phyloP scores from a whole-genome alignment of 2,888 invertebrate genomes.

The Leptura quadrifasciata region DNA sequence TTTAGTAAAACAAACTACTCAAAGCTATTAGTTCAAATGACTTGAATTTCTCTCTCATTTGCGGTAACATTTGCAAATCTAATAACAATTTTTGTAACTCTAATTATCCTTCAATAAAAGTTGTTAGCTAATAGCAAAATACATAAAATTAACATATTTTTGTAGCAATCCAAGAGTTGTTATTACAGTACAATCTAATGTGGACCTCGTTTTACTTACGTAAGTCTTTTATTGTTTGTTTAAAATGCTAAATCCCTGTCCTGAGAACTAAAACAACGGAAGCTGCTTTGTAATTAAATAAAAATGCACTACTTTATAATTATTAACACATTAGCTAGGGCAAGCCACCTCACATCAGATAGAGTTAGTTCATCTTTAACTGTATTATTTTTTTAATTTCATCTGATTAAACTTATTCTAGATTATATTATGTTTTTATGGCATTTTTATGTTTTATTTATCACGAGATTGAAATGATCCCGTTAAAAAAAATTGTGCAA shows the following conservation, averaged over 20 bases:
- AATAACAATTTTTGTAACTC: constrained; percentile 23
- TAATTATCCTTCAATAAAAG: constrained; percentile 30
- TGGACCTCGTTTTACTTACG: constrained; percentile 46
- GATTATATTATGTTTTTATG: constrained; percentile 3
- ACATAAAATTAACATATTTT: constrained; percentile 43
- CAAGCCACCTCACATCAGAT: constrained; percentile 47
- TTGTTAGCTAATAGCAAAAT: constrained; percentile 36
- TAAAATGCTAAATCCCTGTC: constrained; percentile 57
- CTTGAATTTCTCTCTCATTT: neutral
- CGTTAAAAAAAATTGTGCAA: constrained; percentile 8
- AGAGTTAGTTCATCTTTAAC: constrained; percentile 53
- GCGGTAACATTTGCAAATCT: constrained; percentile 9
- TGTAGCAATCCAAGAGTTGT: constrained; percentile 33
- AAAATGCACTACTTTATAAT: constrained; percentile 60
- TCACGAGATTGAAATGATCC: constrained; percentile 1
- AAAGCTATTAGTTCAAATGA: neutral
- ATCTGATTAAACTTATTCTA: constrained; percentile 24
- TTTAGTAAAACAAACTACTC: neutral
- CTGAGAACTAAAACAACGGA: constrained; percentile 61
- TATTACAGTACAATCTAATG: constrained; percentile 39
- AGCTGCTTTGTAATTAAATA: constrained; percentile 58
- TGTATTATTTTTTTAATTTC: constrained; percentile 29
- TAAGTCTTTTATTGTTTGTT: constrained; percentile 54
- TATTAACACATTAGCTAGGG: constrained; percentile 60
- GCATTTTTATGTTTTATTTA: constrained; percentile 12